Percentiles rank a stretch among this genome's conserved stretches.
Evolutionary conservation across 2,888 invertebrate species (phyloP).

Genomic region (Dryobotodes eremita): DNA sequence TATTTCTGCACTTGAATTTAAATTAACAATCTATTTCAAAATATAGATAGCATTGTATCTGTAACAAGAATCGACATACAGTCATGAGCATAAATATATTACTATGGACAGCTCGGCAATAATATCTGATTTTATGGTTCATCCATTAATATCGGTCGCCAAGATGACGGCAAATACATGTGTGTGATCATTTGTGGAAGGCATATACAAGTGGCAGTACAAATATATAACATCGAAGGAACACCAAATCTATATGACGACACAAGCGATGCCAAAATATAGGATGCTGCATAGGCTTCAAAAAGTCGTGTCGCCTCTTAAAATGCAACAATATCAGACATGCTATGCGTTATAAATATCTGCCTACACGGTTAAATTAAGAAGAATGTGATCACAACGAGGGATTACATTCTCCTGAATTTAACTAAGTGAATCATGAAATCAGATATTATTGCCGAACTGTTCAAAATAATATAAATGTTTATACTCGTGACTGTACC

Average conservation of each 20-base stretch:
- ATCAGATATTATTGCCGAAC: neutral
- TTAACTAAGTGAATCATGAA: neutral
- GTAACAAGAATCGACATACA: neutral
- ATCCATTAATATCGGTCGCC: neutral
- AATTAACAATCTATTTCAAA: slow-evolving; percentile 18
- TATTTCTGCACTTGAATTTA: slow-evolving; percentile 15
- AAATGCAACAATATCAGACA: neutral
- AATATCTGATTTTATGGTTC: neutral
- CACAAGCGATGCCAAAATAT: neutral
- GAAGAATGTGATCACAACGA: too few relatives aligned
- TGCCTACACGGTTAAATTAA: too few relatives aligned
- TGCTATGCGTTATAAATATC: neutral
- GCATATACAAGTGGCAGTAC: neutral
- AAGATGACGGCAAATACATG: neutral
- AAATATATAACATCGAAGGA: neutral
- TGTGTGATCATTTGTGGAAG: neutral
- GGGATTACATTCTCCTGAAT: too few relatives aligned
- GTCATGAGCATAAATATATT: neutral
- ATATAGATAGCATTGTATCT: neutral
- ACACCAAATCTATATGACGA: neutral
- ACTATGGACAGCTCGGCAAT: neutral
- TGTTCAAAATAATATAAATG: neutral
- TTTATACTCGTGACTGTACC: neutral
- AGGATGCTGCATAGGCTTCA: neutral
- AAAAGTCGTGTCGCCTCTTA: neutral